phyloP scores from a whole-genome alignment of 1,140 invertebrate genomes.

The Cephus cinctus region DNA sequence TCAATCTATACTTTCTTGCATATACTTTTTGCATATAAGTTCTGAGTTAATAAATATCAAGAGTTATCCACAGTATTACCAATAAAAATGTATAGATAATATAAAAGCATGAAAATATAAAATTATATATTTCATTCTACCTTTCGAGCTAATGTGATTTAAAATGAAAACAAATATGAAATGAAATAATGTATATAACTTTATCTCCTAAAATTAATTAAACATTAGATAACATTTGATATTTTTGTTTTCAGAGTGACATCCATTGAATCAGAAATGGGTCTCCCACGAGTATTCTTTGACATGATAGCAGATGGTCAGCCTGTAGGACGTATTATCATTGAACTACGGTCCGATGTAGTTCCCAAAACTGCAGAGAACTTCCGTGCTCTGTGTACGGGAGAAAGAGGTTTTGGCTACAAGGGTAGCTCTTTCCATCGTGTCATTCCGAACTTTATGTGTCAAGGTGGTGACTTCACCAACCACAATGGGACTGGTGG shows the following conservation, averaged over 20 bases:
- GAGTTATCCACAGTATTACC: too few species aligned
- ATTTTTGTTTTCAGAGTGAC: neutral
- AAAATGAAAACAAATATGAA: too few species aligned
- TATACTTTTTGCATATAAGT: too few species aligned
- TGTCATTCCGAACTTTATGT: slow-evolving; percentile 87
- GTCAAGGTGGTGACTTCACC: slow-evolving; percentile 79
- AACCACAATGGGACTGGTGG: slow-evolving; percentile 78
- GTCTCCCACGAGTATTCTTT: slow-evolving; percentile 76
- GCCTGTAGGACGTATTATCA: slow-evolving; percentile 68
- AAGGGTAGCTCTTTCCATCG: slow-evolving; percentile 78
- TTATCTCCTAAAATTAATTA: too few species aligned
- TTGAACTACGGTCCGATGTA: slow-evolving; percentile 71
- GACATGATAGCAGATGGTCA: slow-evolving; percentile 68
- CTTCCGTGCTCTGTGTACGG: slow-evolving; percentile 78
- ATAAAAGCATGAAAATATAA: too few species aligned
- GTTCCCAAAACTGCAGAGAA: slow-evolving; percentile 81
- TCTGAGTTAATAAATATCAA: too few species aligned
- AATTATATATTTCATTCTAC: too few species aligned
- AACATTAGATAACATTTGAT: too few species aligned
- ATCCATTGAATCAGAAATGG: slow-evolving; percentile 61
- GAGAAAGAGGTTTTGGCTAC: slow-evolving; percentile 79
- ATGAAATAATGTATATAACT: too few species aligned
- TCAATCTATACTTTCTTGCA: too few species aligned
- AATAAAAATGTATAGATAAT: too few species aligned
- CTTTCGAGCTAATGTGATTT: too few species aligned